Base-by-base conservation (phyloP, 2,797 vertebrate genomes). In the Iguana delicatissima region DNA sequence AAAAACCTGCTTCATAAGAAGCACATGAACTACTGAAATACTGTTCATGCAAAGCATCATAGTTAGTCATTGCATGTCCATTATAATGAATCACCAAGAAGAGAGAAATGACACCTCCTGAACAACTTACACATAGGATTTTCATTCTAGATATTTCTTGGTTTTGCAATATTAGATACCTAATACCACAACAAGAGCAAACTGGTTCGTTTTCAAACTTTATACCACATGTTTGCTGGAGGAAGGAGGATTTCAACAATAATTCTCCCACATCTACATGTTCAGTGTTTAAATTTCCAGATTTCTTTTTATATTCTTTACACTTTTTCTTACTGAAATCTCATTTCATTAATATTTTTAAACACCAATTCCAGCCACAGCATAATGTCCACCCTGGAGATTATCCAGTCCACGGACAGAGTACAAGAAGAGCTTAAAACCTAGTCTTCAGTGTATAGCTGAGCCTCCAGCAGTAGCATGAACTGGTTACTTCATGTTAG, bases 1-100 rank as follows among this genome's bases (percentile, higher is more conserved):
- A 89, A 76, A 93, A 90, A 89, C 69, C 88, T 7, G 69, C 80
- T 93, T 89, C 90, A 89, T 92, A 95, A 64, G 80, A 24, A 10
- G 38, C 87, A 93, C 4, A 32, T 50, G 1, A 77, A 42, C 35
- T 1, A 88, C 42, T 10, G 52, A 92, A 50, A 50, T 80, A 80
- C n/a, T 87, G 67, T 86, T 67, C 46, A 77, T 22, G 16, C 69
- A 35, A 79, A 84, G 62, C 0, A 3, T 14, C 55, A 3, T n/a
- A 57, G 38, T 38, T 69, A 62, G 14, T 22, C 7, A 32, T 1
- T 20, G 2, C 1, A 3, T 0, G 0, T 16, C 26, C 0, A 0
- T 32, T 2, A 29, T 5, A 0, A 59, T 10, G 64, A 46, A 0
- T 1, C 52, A 10, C 2, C 32, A 0, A 0, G 0, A 1, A 35